phyloP scores from a whole-genome alignment of 1,140 invertebrate genomes.

The Pogonognathellus flavescens region DNA sequence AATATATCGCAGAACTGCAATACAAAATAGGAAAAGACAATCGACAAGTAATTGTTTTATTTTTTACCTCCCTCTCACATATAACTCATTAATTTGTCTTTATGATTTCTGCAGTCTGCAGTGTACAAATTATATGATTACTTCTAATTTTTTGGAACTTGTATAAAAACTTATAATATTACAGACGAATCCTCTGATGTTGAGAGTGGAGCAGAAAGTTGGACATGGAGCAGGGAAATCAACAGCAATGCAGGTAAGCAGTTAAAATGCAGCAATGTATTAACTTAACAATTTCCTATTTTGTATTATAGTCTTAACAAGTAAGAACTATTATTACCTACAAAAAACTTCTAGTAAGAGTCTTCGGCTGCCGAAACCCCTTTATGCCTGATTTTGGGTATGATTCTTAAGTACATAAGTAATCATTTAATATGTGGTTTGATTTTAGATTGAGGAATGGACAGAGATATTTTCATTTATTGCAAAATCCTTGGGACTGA shows the following conservation, averaged over 20 bases:
- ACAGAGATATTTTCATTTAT: background rate
- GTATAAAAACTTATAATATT: conserved; percentile 57
- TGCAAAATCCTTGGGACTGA: background rate
- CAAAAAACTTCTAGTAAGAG: no score
- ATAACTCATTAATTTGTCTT: no score
- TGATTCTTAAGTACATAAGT: background rate
- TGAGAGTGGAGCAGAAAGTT: conserved; percentile 76
- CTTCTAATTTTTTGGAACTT: background rate
- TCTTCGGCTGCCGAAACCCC: no score
- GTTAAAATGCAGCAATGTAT: background rate
- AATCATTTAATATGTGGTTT: background rate
- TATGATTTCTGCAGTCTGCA: no score
- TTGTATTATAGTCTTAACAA: no score
- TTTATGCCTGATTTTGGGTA: no score
- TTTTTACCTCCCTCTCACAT: no score
- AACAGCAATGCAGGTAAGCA: background rate
- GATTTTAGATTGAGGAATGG: conserved; percentile 7
- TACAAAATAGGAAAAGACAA: conserved; percentile 77
- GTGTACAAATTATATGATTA: background rate
- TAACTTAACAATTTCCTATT: background rate
- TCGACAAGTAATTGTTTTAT: conserved; percentile 72
- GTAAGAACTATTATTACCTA: no score
- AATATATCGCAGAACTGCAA: conserved; percentile 93
- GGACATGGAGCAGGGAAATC: conserved; percentile 76
- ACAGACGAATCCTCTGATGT: conserved; percentile 75